Conservation (phyloP, 2,113 vertebrate species). For the Podarcis raffonei region DNA sequence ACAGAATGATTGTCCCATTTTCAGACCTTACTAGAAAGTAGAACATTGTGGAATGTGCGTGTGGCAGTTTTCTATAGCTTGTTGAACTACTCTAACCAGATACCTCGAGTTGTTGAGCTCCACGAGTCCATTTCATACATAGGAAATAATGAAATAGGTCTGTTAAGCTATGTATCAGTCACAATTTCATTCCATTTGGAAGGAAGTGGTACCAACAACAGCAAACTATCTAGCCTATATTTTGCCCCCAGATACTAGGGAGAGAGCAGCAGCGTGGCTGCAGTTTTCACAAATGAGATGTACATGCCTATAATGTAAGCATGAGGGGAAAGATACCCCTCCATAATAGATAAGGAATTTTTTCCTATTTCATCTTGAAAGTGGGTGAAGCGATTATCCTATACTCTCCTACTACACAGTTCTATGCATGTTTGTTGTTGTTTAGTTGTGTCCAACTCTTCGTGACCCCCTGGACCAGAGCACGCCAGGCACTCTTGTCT, state of each 20-base stretch:
- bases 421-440: neutral
- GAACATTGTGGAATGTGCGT: neutral
- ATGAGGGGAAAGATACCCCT: slow-evolving; percentile 17
- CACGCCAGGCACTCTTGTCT: no score
- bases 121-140: neutral
- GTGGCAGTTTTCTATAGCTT: neutral
- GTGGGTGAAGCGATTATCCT: slow-evolving; percentile 41
- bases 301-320: neutral
- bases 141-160: neutral
- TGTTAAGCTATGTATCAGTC: neutral
- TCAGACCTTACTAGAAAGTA: neutral
- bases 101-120: neutral
- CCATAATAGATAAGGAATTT: slow-evolving; percentile 15
- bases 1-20: neutral
- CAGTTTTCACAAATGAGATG: neutral
- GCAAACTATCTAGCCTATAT: neutral
- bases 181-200: neutral
- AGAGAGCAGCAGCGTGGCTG: neutral
- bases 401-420: slow-evolving; percentile 9
- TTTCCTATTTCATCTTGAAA: slow-evolving; percentile 42
- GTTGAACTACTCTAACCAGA: neutral
- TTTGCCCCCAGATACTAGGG: neutral
- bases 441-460: no score
- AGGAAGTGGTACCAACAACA: neutral
- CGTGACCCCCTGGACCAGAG: no score